Evolutionary conservation across 2,113 vertebrate genomes (phyloP), one percentile per base, ranked within the genome.

Genomic region (Aythya baeri): DNA sequence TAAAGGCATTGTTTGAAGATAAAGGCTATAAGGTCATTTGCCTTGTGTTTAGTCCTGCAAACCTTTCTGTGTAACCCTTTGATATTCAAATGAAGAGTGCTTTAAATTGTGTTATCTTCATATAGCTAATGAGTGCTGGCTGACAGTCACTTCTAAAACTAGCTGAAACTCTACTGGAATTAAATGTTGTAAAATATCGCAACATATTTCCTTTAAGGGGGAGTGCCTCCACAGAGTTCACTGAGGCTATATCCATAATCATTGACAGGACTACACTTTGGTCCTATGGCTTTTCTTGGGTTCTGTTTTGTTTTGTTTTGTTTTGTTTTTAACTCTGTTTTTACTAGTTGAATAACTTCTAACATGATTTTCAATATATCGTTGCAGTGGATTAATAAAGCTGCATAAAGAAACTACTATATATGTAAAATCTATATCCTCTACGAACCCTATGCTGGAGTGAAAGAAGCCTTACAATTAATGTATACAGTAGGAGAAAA

Each of bases 1-100:
- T 89, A 94, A 87, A 93, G 73, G 26, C 74, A 75, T 79, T 96
- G 91, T 97, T 96, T 97, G 96, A 97, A 97, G 96, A 97, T 96
- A 92, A 96, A 97, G 97, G 70, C 13, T 5, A 81, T 81, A 82
- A 94, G 74, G 83, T 65, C 59, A 77, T 85, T 96, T 96, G 67
- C 91, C 85, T 95, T 95, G 52, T 68, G 63, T 97, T 94, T 62
- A 74, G 88, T 88, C 91, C 87, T 93, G 71, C 81, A 96, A 88
- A 96, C 76, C 92, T 96, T 96, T 83, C 65, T 63, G 79, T 38
- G 79, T 93, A 91, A 95, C 83, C 73, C 43, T 97, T 96, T 98
- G 94, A 96, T 97, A 95, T 91, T 97, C 58, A 96, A 96, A 94
- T 83, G 63, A 95, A 61, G 79, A 85, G 38, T 21, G 65, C 10